Base-by-base conservation (phyloP, 2,797 vertebrate genomes). In the Tamandua tetradactyla region DNA sequence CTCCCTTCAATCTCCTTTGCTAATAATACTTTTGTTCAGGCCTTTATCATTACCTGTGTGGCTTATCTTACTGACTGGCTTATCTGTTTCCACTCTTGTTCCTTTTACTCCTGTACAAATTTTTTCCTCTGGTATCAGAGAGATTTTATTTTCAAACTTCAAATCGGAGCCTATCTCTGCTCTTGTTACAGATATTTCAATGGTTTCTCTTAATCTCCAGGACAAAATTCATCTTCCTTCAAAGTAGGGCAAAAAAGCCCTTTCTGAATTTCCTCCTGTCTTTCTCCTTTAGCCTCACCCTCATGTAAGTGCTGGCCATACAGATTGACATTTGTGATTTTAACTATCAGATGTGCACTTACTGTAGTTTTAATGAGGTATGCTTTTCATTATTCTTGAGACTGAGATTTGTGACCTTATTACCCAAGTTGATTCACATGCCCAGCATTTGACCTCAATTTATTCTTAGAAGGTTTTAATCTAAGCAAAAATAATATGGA, bases 101-200 rank as follows among this genome's bases (percentile, higher is more conserved):
- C 55, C 10, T 74, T 55, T 40, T 81, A 37, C 22, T 64, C n/a
- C 25, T 62, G 30, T 61, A 5, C 32, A 75, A n/a, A 40, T 78
- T 61, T 78, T 61, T 93, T 44, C 55, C 2, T 91, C 27, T 68
- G 68, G 25, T 42, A 57, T 44, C n/a, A 52, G 30, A 85, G 13
- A 8, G 8, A 69, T 83, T 84, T 92, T 93, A 47, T 76, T 55
- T 81, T 90, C 78, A 81, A 40, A 86, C 25, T 44, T 72, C 30
- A 75, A 44, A n/a, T 89, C 49, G 75, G 15, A 80, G 42, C 8
- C 83, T 40, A 40, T 30, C 3, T 42, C 11, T 87, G 49, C 42
- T 11, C 17, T 57, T 64, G 15, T 69, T 47, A 27, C 7, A 59
- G 20, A 59, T 89, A 49, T 57, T 75, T 66, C 13, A 69, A 20